These are phyloP conservation scores for Ceuthmochares aereus DNA, from an alignment of 2,113 vertebrate genomes.

Conservation along the genomic window DNA sequence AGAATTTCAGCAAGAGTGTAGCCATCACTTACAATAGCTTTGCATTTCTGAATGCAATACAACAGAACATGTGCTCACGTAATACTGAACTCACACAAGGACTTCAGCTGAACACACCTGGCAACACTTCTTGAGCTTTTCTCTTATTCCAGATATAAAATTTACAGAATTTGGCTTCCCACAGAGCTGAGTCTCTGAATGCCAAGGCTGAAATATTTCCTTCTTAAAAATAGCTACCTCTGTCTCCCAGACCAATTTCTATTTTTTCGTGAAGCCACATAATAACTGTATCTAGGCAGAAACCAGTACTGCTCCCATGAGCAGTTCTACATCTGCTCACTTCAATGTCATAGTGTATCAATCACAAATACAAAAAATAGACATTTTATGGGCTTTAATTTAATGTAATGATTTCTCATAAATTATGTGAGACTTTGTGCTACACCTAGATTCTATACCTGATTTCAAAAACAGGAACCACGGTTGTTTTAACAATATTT, in stretches of 20 bases:
- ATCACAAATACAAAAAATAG: slow-evolving; percentile 8
- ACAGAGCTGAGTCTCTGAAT: slow-evolving; percentile 7
- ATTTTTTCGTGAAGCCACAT: neutral
- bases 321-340: slow-evolving; percentile 1
- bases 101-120: slow-evolving; percentile 37
- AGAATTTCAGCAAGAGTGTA: neutral
- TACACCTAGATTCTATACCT: neutral
- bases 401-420: neutral
- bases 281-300: slow-evolving; percentile 26
- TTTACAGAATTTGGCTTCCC: slow-evolving; percentile 32
- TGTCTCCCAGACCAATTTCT: slow-evolving; percentile 3
- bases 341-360: neutral
- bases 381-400: neutral
- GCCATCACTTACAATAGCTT: neutral
- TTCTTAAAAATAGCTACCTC: slow-evolving; percentile 53
- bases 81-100: neutral
- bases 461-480: neutral
- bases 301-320: neutral
- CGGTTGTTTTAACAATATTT: neutral
- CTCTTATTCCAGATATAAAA: slow-evolving; percentile 18
- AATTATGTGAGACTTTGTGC: neutral
- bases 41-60: slow-evolving; percentile 16
- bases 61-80: neutral
- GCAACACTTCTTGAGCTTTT: slow-evolving; percentile 19
- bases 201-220: neutral